These are phyloP conservation scores for Plemyria rubiginata DNA, from an alignment of 2,888 invertebrate species.

Conservation along the genomic window DNA sequence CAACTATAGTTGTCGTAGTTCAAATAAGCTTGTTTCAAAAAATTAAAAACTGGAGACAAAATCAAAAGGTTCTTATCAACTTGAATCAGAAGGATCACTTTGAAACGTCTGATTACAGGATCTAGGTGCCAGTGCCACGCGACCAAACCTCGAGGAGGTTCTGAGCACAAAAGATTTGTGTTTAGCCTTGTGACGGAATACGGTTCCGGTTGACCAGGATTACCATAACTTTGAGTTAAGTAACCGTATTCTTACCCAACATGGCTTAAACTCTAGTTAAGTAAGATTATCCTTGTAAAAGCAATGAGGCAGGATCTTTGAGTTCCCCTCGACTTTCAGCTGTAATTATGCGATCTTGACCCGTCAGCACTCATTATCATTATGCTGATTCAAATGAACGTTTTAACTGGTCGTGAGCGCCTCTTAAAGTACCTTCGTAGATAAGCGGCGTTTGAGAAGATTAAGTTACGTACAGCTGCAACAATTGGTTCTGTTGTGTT, in stretches of 20 bases:
- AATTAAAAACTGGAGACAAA: no score
- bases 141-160: no score
- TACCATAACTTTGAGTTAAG: constrained; percentile 2
- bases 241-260: background rate
- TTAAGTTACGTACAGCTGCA: background rate
- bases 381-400: constrained; percentile 36
- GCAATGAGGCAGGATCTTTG: background rate
- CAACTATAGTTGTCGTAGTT: no score
- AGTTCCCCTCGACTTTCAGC: constrained; percentile 16
- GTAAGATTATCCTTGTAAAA: constrained; percentile 1
- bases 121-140: no score
- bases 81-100: no score
- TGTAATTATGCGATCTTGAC: constrained; percentile 41
- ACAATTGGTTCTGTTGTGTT: background rate
- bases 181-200: background rate
- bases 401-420: constrained; percentile 29
- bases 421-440: constrained; percentile 32
- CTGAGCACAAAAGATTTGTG: background rate
- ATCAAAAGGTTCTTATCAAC: no score
- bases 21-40: no score
- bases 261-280: background rate
- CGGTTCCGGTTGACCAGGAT: background rate
- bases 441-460: constrained; percentile 10
- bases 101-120: no score
- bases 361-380: constrained; percentile 37